These are phyloP conservation scores for Neostethus bicornis DNA, from an alignment of 2,797 vertebrate species.

Conservation along the genomic window DNA sequence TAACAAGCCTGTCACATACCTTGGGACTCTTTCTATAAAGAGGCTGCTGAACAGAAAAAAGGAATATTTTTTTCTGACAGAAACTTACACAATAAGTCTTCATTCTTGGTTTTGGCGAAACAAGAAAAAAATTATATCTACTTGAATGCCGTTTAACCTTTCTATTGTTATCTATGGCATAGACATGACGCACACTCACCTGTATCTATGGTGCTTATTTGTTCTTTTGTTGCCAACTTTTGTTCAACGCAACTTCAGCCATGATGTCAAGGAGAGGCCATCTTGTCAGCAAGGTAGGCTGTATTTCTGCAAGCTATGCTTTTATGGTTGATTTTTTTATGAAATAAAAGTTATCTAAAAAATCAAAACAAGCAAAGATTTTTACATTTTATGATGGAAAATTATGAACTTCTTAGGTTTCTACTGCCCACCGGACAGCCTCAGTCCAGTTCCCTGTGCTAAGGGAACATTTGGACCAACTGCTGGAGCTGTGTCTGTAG, in stretches of 20 bases:
- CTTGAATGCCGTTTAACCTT: background rate
- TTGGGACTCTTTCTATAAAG: slow-evolving; percentile 17
- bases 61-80: slow-evolving; percentile 6
- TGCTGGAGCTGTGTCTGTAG: slow-evolving; percentile 41
- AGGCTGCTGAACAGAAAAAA: slow-evolving; percentile 7
- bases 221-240: slow-evolving; percentile 16
- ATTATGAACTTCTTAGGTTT: slow-evolving; percentile 71
- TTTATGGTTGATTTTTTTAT: background rate
- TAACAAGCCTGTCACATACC: slow-evolving; percentile 28
- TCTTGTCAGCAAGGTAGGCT: slow-evolving; percentile 76
- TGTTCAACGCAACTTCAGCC: slow-evolving; percentile 38
- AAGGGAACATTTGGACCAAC: slow-evolving; percentile 82
- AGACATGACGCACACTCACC: slow-evolving; percentile 13
- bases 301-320: background rate
- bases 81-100: background rate
- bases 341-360: background rate
- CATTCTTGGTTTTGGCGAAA: slow-evolving; percentile 18
- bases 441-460: slow-evolving; percentile 75
- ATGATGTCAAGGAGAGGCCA: slow-evolving; percentile 32
- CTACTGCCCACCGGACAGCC: slow-evolving; percentile 75
- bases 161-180: slow-evolving; percentile 35
- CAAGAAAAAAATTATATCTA: slow-evolving; percentile 19
- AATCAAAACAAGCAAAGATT: background rate
- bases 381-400: background rate
- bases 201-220: slow-evolving; percentile 44